Evolutionary conservation across 2,888 invertebrate genomes (phyloP), one percentile per base, ranked within the genome.

Genomic region (Vesta saturnalis): DNA sequence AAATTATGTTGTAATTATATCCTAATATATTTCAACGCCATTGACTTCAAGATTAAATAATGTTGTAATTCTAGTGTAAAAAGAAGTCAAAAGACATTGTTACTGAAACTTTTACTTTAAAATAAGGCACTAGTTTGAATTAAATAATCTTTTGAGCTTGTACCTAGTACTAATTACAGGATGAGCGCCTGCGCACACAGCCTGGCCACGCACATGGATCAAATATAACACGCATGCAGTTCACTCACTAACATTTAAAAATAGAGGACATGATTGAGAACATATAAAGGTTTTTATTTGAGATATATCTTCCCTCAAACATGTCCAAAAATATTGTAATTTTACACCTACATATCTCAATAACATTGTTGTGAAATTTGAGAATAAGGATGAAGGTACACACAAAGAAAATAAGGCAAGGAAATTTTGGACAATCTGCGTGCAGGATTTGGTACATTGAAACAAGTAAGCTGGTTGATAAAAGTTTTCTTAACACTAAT

Each of bases 191-290:
- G 82, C 88, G 88, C 88, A 89, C 89, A 89, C 89, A 89, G 89
- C 89, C 89, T 89, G 88, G 89, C 89, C 89, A 89, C 89, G 89
- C 89, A 84, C 83, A 82, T 80, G 77, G 77, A 77, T 76, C 75
- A 74, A 74, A 19, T 52, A 8, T 18, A 52, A 78, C 72, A 72
- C 70, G 76, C 82, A 82, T 82, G 81, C 82, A 80, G 76, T 77
- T 78, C 79, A 80, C 80, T 79, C 78, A 75, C 81, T 80, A 80
- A 79, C 77, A 80, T 74, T 73, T 72, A 77, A 71, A 72, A 69
- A 71, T 69, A 65, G 69, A 60, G 68, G 69, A 71, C 66, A 69
- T 72, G 67, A 65, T 68, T 65, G 71, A 70, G 65, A 67, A 61
- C 58, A 65, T 57, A 63, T 54, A 62, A 55, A 67, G 21, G 16